Conservation (phyloP, 2,888 invertebrate species). For the Coleophora deauratella region DNA sequence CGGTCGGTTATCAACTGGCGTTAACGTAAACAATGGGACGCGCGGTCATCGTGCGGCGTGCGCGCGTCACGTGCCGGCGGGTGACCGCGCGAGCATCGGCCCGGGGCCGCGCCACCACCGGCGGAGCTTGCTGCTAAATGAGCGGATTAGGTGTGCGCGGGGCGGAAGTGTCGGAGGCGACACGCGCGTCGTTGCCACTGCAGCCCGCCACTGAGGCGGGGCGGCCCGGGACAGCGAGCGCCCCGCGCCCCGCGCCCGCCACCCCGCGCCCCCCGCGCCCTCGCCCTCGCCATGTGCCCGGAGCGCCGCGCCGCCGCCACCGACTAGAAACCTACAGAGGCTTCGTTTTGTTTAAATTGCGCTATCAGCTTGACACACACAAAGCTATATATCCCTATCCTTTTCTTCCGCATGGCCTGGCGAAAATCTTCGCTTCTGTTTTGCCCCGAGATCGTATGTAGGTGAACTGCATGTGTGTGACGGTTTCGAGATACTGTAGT, state of each 20-base stretch:
- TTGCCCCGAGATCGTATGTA: too few species aligned
- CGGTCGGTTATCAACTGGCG: slow-evolving; percentile 63
- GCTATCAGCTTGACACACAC: too few species aligned
- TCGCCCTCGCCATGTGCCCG: slow-evolving; percentile 52
- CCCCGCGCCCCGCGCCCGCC: slow-evolving; percentile 39
- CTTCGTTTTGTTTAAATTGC: too few species aligned
- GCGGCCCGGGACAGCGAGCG: slow-evolving; percentile 64
- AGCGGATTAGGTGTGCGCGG: slow-evolving; percentile 61
- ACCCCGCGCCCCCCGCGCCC: slow-evolving; percentile 25
- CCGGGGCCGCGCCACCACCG: slow-evolving; percentile 55
- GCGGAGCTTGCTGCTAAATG: slow-evolving; percentile 67
- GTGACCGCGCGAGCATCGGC: slow-evolving; percentile 54
- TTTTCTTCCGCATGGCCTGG: too few species aligned
- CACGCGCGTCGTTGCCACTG: slow-evolving; percentile 71
- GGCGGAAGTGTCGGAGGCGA: slow-evolving; percentile 69
- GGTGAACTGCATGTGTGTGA: too few species aligned
- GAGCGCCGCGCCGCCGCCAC: slow-evolving; percentile 26
- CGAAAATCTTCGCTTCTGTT: too few species aligned
- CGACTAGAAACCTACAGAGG: slow-evolving; percentile 1
- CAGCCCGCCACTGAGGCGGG: slow-evolving; percentile 72
- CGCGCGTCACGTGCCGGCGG: slow-evolving; percentile 55
- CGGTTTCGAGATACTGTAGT: too few species aligned
- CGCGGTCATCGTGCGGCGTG: slow-evolving; percentile 53
- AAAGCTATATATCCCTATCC: too few species aligned
- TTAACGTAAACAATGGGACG: slow-evolving; percentile 65